Conservation (phyloP, 23 tunicate species). For the Phallusia fumigata region DNA sequence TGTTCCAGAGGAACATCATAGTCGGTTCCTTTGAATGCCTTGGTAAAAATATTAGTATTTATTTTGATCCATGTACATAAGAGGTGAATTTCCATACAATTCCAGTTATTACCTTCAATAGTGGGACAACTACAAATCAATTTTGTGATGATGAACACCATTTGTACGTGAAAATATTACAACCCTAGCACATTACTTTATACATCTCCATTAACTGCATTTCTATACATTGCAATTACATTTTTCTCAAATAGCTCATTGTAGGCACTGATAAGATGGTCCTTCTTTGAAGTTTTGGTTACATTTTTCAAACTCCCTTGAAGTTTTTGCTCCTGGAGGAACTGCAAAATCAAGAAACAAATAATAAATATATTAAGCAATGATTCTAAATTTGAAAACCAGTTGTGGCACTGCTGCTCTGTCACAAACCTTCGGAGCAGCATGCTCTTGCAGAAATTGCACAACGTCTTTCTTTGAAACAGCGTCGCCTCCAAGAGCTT, state of each 20-base stretch:
- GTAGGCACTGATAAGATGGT: conserved; percentile 46
- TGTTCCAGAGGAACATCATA: conserved; percentile 36
- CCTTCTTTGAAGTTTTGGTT: conserved; percentile 66
- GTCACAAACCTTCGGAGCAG: conserved; percentile 32
- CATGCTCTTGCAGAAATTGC: conserved; percentile 51
- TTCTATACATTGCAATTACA: conserved; percentile 6
- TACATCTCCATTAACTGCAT: too few relatives aligned
- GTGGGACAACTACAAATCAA: too few relatives aligned
- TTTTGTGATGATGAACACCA: too few relatives aligned
- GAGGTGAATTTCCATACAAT: too few relatives aligned
- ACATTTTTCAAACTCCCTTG: conserved; percentile 83
- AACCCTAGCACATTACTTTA: too few relatives aligned
- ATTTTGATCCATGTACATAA: too few relatives aligned
- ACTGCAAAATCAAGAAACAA: background rate
- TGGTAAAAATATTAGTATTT: background rate
- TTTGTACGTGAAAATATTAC: too few relatives aligned
- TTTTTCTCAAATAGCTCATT: conserved; percentile 60
- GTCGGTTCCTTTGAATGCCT: conserved; percentile 40
- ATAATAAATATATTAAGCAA: background rate
- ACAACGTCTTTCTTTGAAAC: conserved; percentile 72
- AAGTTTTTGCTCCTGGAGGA: conserved; percentile 63
- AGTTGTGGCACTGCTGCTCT: background rate
- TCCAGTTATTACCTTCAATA: too few relatives aligned
- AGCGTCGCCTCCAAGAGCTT: conserved; percentile 29
- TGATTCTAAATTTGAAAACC: background rate